A percentile compares a stretch with the other conserved stretches of the same genome.
Conservation (phyloP, 2,888 invertebrate species). For the Pseudolycoriella hygida region DNA sequence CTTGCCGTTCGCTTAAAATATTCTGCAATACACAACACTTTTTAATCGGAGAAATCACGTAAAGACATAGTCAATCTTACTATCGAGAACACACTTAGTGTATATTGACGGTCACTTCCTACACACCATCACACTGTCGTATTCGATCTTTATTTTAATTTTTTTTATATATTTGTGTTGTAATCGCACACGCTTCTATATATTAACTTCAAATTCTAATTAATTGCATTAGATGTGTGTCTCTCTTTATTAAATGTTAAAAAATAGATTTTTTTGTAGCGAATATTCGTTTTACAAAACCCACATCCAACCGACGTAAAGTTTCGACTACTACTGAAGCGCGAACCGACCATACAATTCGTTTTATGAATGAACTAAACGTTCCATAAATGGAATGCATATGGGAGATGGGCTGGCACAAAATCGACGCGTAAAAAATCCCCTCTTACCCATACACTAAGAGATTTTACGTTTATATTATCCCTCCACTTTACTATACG, state of each 20-base stretch:
- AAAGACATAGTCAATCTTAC: neutral
- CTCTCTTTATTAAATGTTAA: neutral
- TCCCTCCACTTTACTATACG: neutral
- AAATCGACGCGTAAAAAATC: neutral
- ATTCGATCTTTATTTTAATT: neutral
- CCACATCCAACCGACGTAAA: slow-evolving; percentile 12
- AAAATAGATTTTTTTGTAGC: neutral
- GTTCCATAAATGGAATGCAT: slow-evolving; percentile 1
- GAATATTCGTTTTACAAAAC: neutral
- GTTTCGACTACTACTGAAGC: slow-evolving; percentile 31
- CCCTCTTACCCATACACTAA: neutral
- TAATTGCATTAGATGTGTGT: slow-evolving; percentile 1
- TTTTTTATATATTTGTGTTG: neutral
- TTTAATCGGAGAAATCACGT: no score
- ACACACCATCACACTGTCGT: neutral
- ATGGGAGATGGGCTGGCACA: neutral
- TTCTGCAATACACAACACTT: no score
- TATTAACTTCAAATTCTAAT: neutral
- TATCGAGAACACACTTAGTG: neutral
- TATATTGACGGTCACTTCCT: neutral
- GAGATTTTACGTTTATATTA: neutral
- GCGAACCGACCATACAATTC: slow-evolving; percentile 29
- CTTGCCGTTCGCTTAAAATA: no score
- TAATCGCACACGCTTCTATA: neutral
- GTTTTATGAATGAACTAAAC: slow-evolving; percentile 30